These are phyloP conservation scores for Xiphophorus couchianus DNA, from an alignment of 2,113 vertebrate species.

Conservation along the genomic window DNA sequence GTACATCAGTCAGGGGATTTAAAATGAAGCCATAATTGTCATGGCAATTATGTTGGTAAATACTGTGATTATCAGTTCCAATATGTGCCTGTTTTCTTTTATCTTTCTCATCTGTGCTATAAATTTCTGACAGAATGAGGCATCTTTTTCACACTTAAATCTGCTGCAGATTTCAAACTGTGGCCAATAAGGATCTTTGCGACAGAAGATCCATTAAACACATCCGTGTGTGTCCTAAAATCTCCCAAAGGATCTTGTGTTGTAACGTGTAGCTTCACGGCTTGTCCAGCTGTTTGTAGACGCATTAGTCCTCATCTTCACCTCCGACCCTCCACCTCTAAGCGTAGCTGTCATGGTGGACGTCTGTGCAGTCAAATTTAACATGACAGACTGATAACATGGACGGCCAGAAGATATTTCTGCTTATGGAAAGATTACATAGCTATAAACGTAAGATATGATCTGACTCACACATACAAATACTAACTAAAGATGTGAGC, in stretches of 20 bases:
- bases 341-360: slow-evolving; percentile 19
- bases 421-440: background rate
- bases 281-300: slow-evolving; percentile 17
- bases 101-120: too few relatives aligned
- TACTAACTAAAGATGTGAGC: background rate
- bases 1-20: too few relatives aligned
- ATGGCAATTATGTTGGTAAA: too few relatives aligned
- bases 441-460: background rate
- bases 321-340: slow-evolving; percentile 25
- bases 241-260: slow-evolving; percentile 28
- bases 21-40: background rate
- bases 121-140: background rate
- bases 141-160: background rate
- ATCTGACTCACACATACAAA: slow-evolving; percentile 4
- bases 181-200: background rate
- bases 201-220: background rate
- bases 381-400: slow-evolving; percentile 8
- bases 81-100: too few relatives aligned
- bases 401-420: background rate
- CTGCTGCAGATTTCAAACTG: background rate
- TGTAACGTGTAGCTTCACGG: slow-evolving; percentile 46
- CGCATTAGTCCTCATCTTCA: slow-evolving; percentile 6
- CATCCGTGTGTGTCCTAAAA: background rate
- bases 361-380: slow-evolving; percentile 19
- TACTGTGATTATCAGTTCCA: too few relatives aligned